Percentiles rank a stretch among this genome's conserved stretches.
Evolutionary conservation across 2,113 vertebrate species (phyloP).

Genomic region (Bettongia penicillata): DNA sequence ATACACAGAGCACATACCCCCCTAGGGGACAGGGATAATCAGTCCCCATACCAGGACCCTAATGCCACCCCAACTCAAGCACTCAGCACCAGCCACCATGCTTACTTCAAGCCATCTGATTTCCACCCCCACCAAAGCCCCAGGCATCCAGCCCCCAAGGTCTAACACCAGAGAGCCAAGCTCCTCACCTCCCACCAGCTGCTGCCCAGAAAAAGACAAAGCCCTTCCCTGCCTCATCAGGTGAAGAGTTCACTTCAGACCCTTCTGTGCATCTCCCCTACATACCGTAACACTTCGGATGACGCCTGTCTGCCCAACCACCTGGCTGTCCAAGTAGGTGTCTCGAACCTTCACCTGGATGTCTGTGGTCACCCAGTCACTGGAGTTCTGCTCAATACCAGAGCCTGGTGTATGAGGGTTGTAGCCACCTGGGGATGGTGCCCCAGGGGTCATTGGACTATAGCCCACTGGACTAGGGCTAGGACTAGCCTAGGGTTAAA

Average conservation of each 20-base stretch:
- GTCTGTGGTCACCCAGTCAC: slow-evolving; percentile 96
- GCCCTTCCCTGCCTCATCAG: neutral
- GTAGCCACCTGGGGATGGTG: slow-evolving; percentile 94
- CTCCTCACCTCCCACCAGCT: too few relatives aligned
- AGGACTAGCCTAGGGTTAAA: slow-evolving; percentile 89
- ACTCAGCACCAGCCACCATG: too few relatives aligned
- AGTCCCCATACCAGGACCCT: neutral
- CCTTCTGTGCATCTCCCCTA: neutral
- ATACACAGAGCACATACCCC: slow-evolving; percentile 95
- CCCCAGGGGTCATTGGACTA: slow-evolving; percentile 97
- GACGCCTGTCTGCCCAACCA: slow-evolving; percentile 91
- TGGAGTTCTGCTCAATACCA: slow-evolving; percentile 93
- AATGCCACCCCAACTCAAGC: neutral
- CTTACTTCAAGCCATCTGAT: neutral
- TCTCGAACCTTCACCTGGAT: slow-evolving; percentile 94
- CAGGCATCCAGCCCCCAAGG: neutral
- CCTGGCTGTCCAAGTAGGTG: slow-evolving; percentile 91
- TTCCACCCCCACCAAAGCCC: neutral
- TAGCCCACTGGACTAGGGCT: slow-evolving; percentile 95
- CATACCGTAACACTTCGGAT: slow-evolving; percentile 93
- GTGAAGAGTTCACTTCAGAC: too few relatives aligned
- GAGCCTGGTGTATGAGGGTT: slow-evolving; percentile 96
- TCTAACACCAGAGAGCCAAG: neutral
- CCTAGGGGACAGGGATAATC: slow-evolving; percentile 77
- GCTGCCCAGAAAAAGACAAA: too few relatives aligned